phyloP scores from a whole-genome alignment of 2,888 invertebrate genomes.

The Cataglyphis albicans region DNA sequence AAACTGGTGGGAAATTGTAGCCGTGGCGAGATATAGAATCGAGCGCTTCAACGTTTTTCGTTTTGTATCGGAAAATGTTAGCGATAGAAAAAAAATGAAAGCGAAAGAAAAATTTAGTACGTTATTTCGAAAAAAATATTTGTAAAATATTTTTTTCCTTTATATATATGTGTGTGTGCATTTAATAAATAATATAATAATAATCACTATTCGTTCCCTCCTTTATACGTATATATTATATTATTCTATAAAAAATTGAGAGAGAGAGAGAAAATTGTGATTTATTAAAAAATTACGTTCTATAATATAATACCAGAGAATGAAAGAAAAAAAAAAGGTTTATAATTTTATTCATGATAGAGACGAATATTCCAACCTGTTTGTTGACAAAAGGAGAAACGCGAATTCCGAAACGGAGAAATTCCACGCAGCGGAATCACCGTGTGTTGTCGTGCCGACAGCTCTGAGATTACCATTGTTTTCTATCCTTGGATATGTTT shows the following conservation, averaged over 20 bases:
- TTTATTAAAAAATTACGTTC: neutral
- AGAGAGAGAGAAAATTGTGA: neutral
- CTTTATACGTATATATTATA: neutral
- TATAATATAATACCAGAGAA: neutral
- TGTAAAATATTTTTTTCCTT: too few species aligned
- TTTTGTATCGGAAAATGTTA: neutral
- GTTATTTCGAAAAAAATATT: neutral
- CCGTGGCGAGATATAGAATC: neutral
- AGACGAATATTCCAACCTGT: neutral
- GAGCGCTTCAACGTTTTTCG: neutral
- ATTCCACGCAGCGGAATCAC: constrained; percentile 6
- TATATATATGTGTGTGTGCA: too few species aligned
- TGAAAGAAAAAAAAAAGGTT: too few species aligned
- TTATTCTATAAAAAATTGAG: neutral
- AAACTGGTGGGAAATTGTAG: neutral
- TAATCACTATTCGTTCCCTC: neutral
- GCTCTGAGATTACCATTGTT: constrained; percentile 22
- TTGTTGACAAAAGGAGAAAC: neutral
- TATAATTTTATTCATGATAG: neutral
- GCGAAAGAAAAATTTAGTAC: neutral
- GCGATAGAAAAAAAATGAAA: neutral
- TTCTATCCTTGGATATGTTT: constrained; percentile 52
- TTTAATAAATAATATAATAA: constrained; percentile 3
- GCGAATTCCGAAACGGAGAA: constrained; percentile 18
- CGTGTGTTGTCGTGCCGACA: constrained; percentile 22